Conservation (phyloP, 2,113 vertebrate genomes). For the Collichthys lucidus region DNA sequence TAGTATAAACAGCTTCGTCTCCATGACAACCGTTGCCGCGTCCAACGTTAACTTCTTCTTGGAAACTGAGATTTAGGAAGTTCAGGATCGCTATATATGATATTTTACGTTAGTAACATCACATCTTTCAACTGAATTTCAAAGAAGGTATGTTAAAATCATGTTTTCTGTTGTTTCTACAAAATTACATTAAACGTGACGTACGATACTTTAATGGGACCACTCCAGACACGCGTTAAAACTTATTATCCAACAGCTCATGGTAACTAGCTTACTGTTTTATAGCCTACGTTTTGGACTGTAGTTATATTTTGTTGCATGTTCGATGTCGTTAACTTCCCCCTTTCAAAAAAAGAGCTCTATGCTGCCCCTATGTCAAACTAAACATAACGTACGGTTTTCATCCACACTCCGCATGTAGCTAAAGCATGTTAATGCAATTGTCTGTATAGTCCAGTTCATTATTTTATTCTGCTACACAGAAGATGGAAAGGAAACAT, state of each 20-base stretch:
- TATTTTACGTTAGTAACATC: not conserved
- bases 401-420: not conserved
- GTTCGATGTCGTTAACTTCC: not conserved
- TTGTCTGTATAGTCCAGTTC: not conserved
- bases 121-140: too few relatives aligned
- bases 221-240: not conserved
- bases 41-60: slow-evolving; percentile 6
- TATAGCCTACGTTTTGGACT: not conserved
- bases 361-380: not conserved
- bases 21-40: slow-evolving; percentile 69
- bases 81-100: not conserved
- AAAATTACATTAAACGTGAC: not conserved
- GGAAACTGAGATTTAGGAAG: slow-evolving; percentile 62
- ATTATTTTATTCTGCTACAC: slow-evolving; percentile 10
- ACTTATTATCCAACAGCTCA: not conserved
- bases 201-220: not conserved
- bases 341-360: not conserved
- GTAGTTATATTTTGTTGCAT: not conserved
- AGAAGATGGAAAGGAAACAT: slow-evolving; percentile 64
- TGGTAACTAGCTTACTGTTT: not conserved
- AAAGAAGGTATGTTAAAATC: slow-evolving; percentile 21
- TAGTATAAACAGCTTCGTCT: not conserved
- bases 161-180: not conserved
- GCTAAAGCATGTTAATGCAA: not conserved
- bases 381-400: not conserved